A percentile compares a stretch with the other conserved stretches of the same genome.
phyloP scores from a whole-genome alignment of 2,888 invertebrate species.

The Drosophila kuntzei region DNA sequence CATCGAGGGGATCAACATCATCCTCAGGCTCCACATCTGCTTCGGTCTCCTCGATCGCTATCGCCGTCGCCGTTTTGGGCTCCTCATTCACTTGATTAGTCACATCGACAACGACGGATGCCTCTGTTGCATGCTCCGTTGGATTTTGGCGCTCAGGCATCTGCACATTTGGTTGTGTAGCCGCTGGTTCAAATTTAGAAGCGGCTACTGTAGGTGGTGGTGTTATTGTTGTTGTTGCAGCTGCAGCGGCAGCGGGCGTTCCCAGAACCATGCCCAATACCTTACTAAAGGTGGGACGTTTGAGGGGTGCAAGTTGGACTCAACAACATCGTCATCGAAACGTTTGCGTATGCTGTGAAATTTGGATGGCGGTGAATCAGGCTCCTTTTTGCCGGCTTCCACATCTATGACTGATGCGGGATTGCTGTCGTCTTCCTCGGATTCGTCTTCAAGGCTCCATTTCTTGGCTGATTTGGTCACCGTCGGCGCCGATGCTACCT shows the following conservation, averaged over 20 bases:
- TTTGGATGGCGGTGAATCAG: slow-evolving; percentile 83
- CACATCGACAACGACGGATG: not conserved
- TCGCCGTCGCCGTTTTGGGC: slow-evolving; percentile 16
- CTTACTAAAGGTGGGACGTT: slow-evolving; percentile 67
- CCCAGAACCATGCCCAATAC: slow-evolving; percentile 57
- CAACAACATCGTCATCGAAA: slow-evolving; percentile 80
- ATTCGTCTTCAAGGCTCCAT: slow-evolving; percentile 98
- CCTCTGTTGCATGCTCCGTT: not conserved
- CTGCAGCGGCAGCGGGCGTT: slow-evolving; percentile 16
- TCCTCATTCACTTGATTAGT: not conserved
- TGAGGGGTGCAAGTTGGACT: slow-evolving; percentile 68
- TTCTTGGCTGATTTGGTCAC: slow-evolving; percentile 91
- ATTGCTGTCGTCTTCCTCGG: slow-evolving; percentile 93
- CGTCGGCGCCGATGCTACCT: slow-evolving; percentile 85
- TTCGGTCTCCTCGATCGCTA: slow-evolving; percentile 62
- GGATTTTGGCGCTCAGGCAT: slow-evolving; percentile 3
- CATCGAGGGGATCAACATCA: slow-evolving; percentile 98
- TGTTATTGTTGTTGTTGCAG: not conserved
- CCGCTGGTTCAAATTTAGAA: not conserved
- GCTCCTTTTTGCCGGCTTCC: slow-evolving; percentile 65
- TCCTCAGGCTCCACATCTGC: slow-evolving; percentile 87
- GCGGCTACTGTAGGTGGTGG: not conserved
- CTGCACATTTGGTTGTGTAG: not conserved
- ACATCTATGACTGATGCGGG: slow-evolving; percentile 50
- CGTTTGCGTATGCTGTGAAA: slow-evolving; percentile 81